Base-by-base conservation (phyloP, 2,797 vertebrate species). In the Scolopax bukidnonensis region DNA sequence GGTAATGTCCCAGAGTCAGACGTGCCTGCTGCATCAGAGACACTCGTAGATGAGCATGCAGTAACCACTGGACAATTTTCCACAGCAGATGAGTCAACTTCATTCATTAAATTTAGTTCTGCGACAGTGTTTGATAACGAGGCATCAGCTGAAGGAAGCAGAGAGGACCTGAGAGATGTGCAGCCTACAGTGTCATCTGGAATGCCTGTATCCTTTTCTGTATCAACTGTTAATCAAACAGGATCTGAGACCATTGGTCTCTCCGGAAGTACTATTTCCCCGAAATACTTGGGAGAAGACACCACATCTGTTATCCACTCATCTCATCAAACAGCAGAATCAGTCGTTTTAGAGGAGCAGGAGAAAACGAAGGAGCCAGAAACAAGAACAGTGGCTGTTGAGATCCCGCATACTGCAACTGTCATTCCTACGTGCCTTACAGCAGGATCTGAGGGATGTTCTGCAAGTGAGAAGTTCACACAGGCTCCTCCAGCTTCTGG, bases 11-110 rank as follows among this genome's bases (percentile, higher is more conserved):
- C 94, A 24, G 96, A 61, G 76, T 21, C 83, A 83, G 84, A 97
- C 51, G 77, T 94, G 27, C 48, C 96, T 65, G 90, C 97, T 64
- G 93, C 96, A 25, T 97, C 98, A 93, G 96, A 97, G 64, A 93
- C 84, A 43, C 60, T 88, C 20, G 30, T 57, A 54, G 96, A 96
- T 16, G 70, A 97, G 13, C 89, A 74, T 12, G 14, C 63, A 13
- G 74, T 48, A 33, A 76, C 84, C 40, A 70, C 77, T 12, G 69
- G 51, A 43, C 87, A 90, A 28, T 93, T 88, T 73, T 54, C 76
- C 68, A 83, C 77, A 85, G 63, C 3, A 30, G 27, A 71, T 63
- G 60, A 89, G 40, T 92, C 93, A 28, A 77, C 45, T 8, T 45
- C 59, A 9, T 60, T 64, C n/a, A 16, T 95, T 68, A 96, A 96